These are phyloP conservation scores for Diacarnus erythraeanus DNA, from an alignment of 37 sponge, comb jelly and placozoan species.

Conservation along the genomic window DNA sequence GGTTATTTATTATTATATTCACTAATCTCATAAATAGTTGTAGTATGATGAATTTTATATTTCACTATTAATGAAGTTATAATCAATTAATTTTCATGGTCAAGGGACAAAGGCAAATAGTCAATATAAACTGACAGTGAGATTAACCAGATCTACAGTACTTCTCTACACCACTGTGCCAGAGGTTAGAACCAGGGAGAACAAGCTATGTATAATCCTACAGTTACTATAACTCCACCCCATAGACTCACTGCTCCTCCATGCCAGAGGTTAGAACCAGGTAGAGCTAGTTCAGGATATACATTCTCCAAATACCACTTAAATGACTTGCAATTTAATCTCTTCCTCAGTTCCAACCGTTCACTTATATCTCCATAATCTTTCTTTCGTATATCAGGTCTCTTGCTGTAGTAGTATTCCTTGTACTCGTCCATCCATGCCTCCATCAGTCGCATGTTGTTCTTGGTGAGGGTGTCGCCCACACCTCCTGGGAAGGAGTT, in stretches of 20 bases:
- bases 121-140: too few relatives aligned
- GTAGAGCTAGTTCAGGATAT: conserved; percentile 44
- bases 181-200: conserved; percentile 7
- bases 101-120: too few relatives aligned
- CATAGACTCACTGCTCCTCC: conserved; percentile 31
- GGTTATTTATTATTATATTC: too few relatives aligned
- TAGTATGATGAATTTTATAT: too few relatives aligned
- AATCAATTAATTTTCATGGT: too few relatives aligned
- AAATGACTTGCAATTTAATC: conserved; percentile 90
- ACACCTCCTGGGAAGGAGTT: conserved; percentile 65
- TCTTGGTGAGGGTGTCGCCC: conserved; percentile 49
- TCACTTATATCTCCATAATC: conserved; percentile 66
- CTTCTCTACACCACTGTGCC: conserved; percentile 37
- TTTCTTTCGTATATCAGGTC: conserved; percentile 25
- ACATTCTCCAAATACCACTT: conserved; percentile 92
- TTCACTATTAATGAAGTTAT: too few relatives aligned
- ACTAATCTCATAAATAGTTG: too few relatives aligned
- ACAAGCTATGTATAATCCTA: conserved; percentile 52
- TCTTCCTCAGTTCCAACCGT: conserved; percentile 65
- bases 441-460: conserved; percentile 64
- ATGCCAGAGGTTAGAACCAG: conserved; percentile 17
- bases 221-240: too few relatives aligned
- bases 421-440: conserved; percentile 85
- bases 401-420: conserved; percentile 58
- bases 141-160: too few relatives aligned